Evolutionary conservation across 2,797 vertebrate species (phyloP), one percentile per base, ranked within the genome.

Genomic region (Danio choprae): DNA sequence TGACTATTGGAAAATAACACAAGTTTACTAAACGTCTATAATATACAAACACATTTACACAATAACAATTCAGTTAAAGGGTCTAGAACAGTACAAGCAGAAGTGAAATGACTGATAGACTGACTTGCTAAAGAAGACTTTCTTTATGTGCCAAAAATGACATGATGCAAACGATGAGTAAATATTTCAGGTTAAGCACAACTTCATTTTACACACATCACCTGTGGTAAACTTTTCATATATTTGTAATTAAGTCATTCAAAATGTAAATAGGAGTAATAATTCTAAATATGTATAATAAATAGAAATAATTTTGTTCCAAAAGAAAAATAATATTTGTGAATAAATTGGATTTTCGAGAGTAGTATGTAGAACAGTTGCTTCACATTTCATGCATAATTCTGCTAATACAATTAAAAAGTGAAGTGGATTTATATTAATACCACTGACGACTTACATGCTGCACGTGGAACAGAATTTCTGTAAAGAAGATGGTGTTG

Each of bases 1-100:
- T 48, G 77, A 77, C 59, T 74, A 78, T 80, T 59, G 77, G 77
- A 44, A 85, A 79, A 70, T 4, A 58, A 63, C 67, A 74, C n/a
- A 68, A n/a, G 51, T 53, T 36, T 43, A 20, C 48, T 55, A 69
- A 51, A 70, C n/a, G 46, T 18, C 10, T 46, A 65, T 7, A 3
- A 18, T 29, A 29, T 29, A 80, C 80, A 48, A 56, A 81, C 44
- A 63, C 68, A 46, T 7, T 10, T 16, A 55, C 68, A 62, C 58
- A 46, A 69, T 18, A 4, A 40, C 12, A 46, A 56, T 18, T 67
- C 15, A 48, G 20, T 15, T 38, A 58, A 44, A 56, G 41, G 16
- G 68, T 15, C 51, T 48, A 38, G 51, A 56, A 58, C 12, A 59
- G 53, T 46, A 15, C 41, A 11, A 48, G 63, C 16, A 77, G 10